Evolutionary conservation across 2,888 invertebrate genomes (phyloP), one percentile per base, ranked within the genome.

Genomic region (Caenorhabditis afra): DNA sequence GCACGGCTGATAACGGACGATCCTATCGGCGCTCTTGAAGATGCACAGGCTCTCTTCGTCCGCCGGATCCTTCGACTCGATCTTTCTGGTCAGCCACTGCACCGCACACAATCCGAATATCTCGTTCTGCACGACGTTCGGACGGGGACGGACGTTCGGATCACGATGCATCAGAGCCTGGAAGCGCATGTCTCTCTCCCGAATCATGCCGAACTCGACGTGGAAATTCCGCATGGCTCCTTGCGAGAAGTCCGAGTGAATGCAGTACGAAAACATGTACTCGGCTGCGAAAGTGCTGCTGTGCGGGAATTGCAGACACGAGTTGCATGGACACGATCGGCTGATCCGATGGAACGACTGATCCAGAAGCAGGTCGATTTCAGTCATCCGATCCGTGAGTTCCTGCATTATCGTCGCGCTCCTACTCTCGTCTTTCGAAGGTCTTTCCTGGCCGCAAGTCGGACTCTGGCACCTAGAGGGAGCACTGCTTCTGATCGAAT

Each of bases 51-150:
- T 50, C 2, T 50, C 57, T 10, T 29, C 14, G 37, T 73, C 73
- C 5, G 29, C 50, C 14, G 14, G 35, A 5, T 73, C 50, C 49
- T 52, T 64, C 22, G 50, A 8, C 29, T 64, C 73, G 20, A 73
- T 14, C 12, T 73, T 73, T n/a, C 45, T 39, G 18, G 39, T 45
- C 11, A 73, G 58, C 73, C 73, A 73, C 16, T 50, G 73, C 39
- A 64, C 39, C 4, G 47, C 64, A 16, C 57, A 57, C 11, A 64
- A n/a, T 14, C 73, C 73, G 18, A 73, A 73, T 1, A 73, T 41
- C 41, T 73, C 73, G 35, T 73, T 73, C 49, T 73, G 73, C 16
- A 73, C 64, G 8, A 58, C 37, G n/a, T 65, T 73, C 1, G 73
- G 73, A 12, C 73, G 29, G 7, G 29, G 29, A 20, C 64, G n/a